Evolutionary conservation across 2,888 invertebrate species (phyloP).

Genomic region (Pristionchus exspectatus): DNA sequence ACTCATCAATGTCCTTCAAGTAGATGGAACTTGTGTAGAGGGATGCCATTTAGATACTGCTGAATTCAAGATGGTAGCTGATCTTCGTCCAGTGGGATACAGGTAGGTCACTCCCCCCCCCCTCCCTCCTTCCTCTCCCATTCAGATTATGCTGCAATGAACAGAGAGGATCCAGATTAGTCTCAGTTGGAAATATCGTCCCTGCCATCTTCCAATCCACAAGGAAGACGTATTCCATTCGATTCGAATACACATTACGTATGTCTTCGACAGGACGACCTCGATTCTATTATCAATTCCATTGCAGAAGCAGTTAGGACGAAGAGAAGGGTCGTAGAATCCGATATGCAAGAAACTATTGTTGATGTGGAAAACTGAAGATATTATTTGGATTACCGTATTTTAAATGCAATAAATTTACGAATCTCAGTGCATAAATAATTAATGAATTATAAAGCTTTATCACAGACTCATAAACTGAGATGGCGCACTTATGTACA

Average conservation of each 20-base stretch:
- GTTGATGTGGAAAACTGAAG: conserved; percentile 42
- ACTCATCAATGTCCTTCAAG: conserved; percentile 61
- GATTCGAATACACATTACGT: conserved; percentile 67
- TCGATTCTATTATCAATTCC: neutral
- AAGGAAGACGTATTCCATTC: conserved; percentile 58
- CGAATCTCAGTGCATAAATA: neutral
- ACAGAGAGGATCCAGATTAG: conserved; percentile 57
- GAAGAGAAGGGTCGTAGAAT: conserved; percentile 4
- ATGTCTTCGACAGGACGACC: neutral
- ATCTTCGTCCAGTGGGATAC: conserved; percentile 66
- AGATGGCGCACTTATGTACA: too few relatives aligned
- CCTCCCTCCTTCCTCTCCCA: neutral
- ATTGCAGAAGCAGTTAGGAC: conserved; percentile 18
- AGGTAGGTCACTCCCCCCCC: conserved; percentile 55
- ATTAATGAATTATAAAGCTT: neutral
- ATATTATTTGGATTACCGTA: neutral
- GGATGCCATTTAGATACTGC: conserved; percentile 67
- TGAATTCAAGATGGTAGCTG: conserved; percentile 67
- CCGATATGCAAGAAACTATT: conserved; percentile 17
- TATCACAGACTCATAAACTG: too few relatives aligned
- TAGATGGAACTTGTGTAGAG: conserved; percentile 66
- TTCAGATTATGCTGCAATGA: conserved; percentile 66
- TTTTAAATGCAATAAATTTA: neutral
- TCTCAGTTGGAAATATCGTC: conserved; percentile 63
- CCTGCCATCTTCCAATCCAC: conserved; percentile 63